These are phyloP conservation scores for Notodromas monacha DNA, from an alignment of 2,888 invertebrate species.

Conservation along the genomic window DNA sequence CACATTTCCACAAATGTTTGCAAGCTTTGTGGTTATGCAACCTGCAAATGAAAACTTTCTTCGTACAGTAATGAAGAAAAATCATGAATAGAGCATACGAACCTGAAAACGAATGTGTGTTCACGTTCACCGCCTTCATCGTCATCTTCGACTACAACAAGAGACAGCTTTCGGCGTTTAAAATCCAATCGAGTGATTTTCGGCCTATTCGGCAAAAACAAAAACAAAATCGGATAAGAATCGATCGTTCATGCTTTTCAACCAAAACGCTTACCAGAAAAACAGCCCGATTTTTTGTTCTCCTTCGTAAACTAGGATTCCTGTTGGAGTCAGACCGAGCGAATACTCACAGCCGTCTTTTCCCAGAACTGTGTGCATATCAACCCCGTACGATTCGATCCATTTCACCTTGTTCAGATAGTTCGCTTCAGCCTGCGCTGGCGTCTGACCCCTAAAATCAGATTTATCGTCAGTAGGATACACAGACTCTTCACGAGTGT, in stretches of 20 bases:
- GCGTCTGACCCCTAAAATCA: slow-evolving; percentile 34
- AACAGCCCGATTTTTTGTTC: slow-evolving; percentile 87
- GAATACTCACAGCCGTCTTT: slow-evolving; percentile 88
- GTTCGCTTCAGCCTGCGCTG: slow-evolving; percentile 76
- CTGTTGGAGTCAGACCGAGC: slow-evolving; percentile 84
- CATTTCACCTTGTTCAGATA: slow-evolving; percentile 86
- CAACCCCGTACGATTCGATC: slow-evolving; percentile 96
- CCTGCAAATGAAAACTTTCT: slow-evolving; percentile 14
- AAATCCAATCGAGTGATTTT: slow-evolving; percentile 93
- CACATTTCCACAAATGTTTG: slow-evolving; percentile 99
- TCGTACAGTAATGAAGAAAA: slow-evolving; percentile 1
- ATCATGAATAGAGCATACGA: slow-evolving; percentile 8
- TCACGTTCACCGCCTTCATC: slow-evolving; percentile 86
- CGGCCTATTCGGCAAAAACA: slow-evolving; percentile 24
- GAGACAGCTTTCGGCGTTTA: slow-evolving; percentile 78
- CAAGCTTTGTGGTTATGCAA: slow-evolving; percentile 87
- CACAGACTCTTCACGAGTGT: background rate
- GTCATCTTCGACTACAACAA: slow-evolving; percentile 93
- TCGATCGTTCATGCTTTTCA: slow-evolving; percentile 6
- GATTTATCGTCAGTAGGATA: background rate
- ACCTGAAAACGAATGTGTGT: slow-evolving; percentile 88
- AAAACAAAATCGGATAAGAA: no score
- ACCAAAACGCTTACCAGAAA: slow-evolving; percentile 30
- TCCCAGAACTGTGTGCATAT: slow-evolving; percentile 87
- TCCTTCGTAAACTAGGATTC: slow-evolving; percentile 88